Conservation (phyloP, 1,140 invertebrate species). For the Neodiprion lecontei region DNA sequence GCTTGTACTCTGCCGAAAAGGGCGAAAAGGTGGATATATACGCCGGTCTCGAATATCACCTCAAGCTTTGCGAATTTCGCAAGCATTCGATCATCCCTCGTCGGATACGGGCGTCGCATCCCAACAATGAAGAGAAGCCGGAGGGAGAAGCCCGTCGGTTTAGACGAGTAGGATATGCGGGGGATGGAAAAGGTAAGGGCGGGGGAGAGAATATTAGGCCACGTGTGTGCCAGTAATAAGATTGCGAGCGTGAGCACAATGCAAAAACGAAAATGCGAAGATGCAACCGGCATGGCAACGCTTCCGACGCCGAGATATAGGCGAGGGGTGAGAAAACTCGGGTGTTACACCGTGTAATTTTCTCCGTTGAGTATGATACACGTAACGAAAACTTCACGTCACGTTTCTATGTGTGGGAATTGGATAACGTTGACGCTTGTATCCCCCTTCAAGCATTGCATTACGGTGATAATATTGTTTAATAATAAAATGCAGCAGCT, state of each 20-base stretch:
- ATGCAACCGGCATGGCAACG: constrained; percentile 3
- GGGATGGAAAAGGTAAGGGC: constrained; percentile 21
- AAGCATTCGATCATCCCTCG: constrained; percentile 47
- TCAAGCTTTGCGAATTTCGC: constrained; percentile 40
- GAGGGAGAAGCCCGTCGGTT: constrained; percentile 12
- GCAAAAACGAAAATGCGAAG: constrained; percentile 43
- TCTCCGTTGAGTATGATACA: too few relatives aligned
- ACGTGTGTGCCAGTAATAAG: constrained; percentile 56
- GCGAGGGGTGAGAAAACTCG: too few relatives aligned
- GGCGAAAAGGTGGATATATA: constrained; percentile 21
- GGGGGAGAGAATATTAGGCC: constrained; percentile 53
- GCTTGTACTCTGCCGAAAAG: neutral
- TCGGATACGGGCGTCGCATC: constrained; percentile 43
- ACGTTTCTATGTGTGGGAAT: too few relatives aligned
- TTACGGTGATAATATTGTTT: too few relatives aligned
- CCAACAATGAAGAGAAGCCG: constrained; percentile 40
- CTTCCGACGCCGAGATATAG: neutral
- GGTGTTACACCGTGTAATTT: too few relatives aligned
- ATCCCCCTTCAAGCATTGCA: too few relatives aligned
- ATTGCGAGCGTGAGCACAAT: constrained; percentile 56
- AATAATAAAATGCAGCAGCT: too few relatives aligned
- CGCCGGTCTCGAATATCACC: neutral
- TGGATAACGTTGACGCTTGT: too few relatives aligned
- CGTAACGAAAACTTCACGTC: too few relatives aligned
- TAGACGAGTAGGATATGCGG: constrained; percentile 3